Evolutionary conservation across 2,113 vertebrate species (phyloP).

Genomic region (Oriolus oriolus): DNA sequence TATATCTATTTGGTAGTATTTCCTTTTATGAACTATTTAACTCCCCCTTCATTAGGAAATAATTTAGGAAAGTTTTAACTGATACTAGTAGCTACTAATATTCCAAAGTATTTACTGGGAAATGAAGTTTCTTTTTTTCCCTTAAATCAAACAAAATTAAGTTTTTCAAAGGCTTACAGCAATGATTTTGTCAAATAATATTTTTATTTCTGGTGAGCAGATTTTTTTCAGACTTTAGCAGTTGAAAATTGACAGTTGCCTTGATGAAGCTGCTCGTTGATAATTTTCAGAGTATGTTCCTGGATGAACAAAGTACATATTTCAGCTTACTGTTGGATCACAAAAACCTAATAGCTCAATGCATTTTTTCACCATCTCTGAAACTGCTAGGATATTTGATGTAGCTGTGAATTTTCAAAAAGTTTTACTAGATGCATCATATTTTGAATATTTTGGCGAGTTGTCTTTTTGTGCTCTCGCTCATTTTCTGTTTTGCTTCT

Average conservation of each 20-base stretch:
- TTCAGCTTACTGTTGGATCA: background rate
- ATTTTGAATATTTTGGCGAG: background rate
- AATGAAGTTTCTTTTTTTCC: background rate
- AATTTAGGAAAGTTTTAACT: background rate
- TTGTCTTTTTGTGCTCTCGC: background rate
- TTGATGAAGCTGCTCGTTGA: background rate
- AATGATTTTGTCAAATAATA: background rate
- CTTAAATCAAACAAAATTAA: background rate
- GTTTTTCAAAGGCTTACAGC: background rate
- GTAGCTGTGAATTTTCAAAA: background rate
- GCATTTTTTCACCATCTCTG: background rate
- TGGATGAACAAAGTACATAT: background rate
- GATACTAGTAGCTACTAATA: background rate
- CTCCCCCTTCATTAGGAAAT: background rate
- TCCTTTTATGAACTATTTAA: background rate
- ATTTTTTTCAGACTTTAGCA: background rate
- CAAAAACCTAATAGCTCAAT: background rate
- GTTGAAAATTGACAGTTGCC: background rate
- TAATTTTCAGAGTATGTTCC: background rate
- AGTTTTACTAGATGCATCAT: background rate
- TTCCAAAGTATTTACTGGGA: background rate
- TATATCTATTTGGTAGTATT: background rate
- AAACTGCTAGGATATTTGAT: background rate
- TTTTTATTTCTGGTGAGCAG: background rate
- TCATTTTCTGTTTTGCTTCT: conserved; percentile 35